These are phyloP conservation scores for Dicyrtomina minuta DNA, from an alignment of 2,888 invertebrate species.

Conservation along the genomic window DNA sequence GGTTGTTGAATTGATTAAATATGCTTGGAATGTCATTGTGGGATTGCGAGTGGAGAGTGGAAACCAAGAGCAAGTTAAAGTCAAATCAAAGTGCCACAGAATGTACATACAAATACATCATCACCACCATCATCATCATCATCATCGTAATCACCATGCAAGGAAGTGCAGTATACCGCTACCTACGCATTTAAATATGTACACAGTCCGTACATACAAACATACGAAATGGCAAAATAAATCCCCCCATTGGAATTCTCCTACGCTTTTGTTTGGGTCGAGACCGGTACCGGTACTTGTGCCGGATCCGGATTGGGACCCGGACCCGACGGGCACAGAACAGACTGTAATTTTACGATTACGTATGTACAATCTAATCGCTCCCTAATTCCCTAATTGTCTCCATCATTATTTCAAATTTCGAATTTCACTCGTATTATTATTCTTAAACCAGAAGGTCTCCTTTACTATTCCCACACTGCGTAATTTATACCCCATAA, in stretches of 20 bases:
- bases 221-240: neutral
- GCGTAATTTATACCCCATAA: too few species aligned
- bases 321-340: too few species aligned
- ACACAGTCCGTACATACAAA: neutral
- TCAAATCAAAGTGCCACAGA: conserved; percentile 9
- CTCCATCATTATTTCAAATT: too few species aligned
- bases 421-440: too few species aligned
- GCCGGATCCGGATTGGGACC: neutral
- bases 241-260: neutral
- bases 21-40: conserved; percentile 25
- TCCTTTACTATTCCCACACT: too few species aligned
- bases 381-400: neutral
- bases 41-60: neutral
- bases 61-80: neutral
- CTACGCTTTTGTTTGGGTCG: neutral
- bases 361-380: neutral
- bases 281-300: too few species aligned
- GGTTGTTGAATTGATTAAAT: conserved; percentile 11
- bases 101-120: neutral
- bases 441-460: too few species aligned
- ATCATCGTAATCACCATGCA: neutral
- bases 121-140: neutral
- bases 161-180: too few species aligned
- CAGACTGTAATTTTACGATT: too few species aligned
- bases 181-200: neutral